Percentiles rank a stretch among this genome's conserved stretches.
These are phyloP conservation scores for Crypturellus undulatus DNA, from an alignment of 2,113 vertebrate genomes.

Conservation along the genomic window DNA sequence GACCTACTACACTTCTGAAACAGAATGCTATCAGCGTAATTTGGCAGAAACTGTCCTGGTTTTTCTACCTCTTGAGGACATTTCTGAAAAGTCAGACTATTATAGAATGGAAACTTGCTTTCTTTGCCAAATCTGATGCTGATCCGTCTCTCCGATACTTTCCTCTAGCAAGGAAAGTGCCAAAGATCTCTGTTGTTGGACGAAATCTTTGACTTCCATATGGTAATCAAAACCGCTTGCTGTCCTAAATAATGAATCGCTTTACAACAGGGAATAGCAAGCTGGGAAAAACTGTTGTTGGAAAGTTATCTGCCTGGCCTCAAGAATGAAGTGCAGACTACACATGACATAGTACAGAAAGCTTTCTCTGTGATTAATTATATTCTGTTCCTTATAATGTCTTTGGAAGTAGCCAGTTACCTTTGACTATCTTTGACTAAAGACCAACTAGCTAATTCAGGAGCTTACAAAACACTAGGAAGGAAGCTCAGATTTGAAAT, in stretches of 20 bases:
- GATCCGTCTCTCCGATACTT: not conserved
- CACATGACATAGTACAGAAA: not conserved
- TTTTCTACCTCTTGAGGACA: not conserved
- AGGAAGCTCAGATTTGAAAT: not conserved
- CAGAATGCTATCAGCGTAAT: not conserved
- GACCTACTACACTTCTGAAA: not conserved
- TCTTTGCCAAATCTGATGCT: not conserved
- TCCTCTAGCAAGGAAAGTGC: not conserved
- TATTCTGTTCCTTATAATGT: not conserved
- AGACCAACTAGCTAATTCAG: not conserved
- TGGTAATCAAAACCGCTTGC: slow-evolving; percentile 4
- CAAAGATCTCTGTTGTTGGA: not conserved
- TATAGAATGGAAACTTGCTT: not conserved
- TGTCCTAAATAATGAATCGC: not conserved
- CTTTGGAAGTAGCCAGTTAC: not conserved
- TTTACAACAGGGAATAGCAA: not conserved
- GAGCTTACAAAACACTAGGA: not conserved
- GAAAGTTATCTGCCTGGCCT: not conserved
- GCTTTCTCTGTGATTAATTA: not conserved
- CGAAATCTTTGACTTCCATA: not conserved
- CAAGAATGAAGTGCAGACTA: not conserved
- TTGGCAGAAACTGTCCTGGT: not conserved
- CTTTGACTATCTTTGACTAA: not conserved
- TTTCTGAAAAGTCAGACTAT: not conserved
- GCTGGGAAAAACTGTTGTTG: not conserved